Evolutionary conservation across 2,888 invertebrate species (phyloP), one percentile per base, ranked within the genome.

Genomic region (Scotopteryx bipunctaria): DNA sequence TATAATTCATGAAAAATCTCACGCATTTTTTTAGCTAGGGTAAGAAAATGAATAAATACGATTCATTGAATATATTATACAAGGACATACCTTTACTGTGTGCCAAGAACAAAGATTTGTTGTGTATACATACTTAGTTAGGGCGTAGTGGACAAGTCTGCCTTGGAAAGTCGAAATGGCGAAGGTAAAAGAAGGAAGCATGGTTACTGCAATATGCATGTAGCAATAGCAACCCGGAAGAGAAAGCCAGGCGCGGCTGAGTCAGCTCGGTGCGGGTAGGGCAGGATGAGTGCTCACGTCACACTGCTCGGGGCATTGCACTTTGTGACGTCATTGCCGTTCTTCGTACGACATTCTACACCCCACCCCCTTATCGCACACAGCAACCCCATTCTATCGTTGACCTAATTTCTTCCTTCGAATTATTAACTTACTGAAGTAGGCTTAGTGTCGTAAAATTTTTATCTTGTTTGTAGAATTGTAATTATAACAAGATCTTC

Each of bases 261-360:
- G 32, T 52, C 55, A 55, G 59, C 55, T 47, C 55, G 44, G 58
- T 63, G 48, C 47, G 36, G 62, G 61, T 63, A 60, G 62, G 63
- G 64, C 64, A 67, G 66, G 69, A 69, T 61, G 66, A 59, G 57
- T 50, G 56, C 57, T 76, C 71, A 79, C 79, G 78, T 80, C 78
- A 76, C 56, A 52, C 27, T 33, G 33, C 40, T 55, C 49, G 67
- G 83, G 81, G 69, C 84, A 77, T 67, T 80, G 84, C 82, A 73
- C 85, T 42, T 40, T 54, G 48, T 48, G 44, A 54, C 54, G 54
- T 54, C 54, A 54, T 17, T 17, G 4, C 54, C 14, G 50, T 32
- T 29, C 54, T 51, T 47, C 21, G 61, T 53, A 35, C 31, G 6
- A 45, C 38, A 42, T 42, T n/a, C 6, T 21, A 42, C 40, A 29